A percentile compares a stretch with the other conserved stretches of the same genome.
phyloP scores from a whole-genome alignment of 2,797 vertebrate genomes.

The Tenualosa thibaudeaui region DNA sequence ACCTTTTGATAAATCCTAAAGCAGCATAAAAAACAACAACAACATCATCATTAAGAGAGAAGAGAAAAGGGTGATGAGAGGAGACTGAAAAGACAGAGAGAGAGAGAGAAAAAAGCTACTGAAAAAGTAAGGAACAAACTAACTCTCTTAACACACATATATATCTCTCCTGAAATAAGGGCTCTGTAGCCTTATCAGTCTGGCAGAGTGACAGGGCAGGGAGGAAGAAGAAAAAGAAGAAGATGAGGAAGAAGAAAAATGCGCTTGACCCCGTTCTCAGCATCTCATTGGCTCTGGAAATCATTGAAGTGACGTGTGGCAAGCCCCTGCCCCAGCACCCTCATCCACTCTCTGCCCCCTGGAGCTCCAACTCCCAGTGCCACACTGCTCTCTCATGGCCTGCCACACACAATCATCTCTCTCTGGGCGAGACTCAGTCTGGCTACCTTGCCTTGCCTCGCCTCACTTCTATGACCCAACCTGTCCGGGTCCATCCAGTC shows the following conservation, averaged over 20 bases:
- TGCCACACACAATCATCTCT: no score
- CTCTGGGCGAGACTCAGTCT: no score
- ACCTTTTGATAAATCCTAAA: background rate
- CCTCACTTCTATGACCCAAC: no score
- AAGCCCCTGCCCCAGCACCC: no score
- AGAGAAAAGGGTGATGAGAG: background rate
- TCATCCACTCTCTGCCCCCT: no score
- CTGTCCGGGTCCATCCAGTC: no score
- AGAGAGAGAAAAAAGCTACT: background rate
- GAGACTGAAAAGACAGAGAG: slow-evolving; percentile 13
- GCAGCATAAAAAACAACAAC: background rate
- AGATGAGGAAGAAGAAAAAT: slow-evolving; percentile 43
- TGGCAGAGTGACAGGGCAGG: slow-evolving; percentile 21
- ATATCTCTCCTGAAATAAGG: background rate
- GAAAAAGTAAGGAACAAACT: background rate
- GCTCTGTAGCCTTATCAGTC: slow-evolving; percentile 35
- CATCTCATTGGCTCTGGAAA: slow-evolving; percentile 51
- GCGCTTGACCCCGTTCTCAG: slow-evolving; percentile 63
- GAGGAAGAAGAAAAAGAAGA: slow-evolving; percentile 47
- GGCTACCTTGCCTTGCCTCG: no score
- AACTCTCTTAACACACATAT: background rate
- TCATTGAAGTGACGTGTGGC: slow-evolving; percentile 73
- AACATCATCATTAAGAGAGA: background rate
- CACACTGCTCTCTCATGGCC: slow-evolving; percentile 37
- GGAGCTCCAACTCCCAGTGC: no score